Base-by-base conservation (phyloP, 2,113 vertebrate species). In the Hucho hucho region DNA sequence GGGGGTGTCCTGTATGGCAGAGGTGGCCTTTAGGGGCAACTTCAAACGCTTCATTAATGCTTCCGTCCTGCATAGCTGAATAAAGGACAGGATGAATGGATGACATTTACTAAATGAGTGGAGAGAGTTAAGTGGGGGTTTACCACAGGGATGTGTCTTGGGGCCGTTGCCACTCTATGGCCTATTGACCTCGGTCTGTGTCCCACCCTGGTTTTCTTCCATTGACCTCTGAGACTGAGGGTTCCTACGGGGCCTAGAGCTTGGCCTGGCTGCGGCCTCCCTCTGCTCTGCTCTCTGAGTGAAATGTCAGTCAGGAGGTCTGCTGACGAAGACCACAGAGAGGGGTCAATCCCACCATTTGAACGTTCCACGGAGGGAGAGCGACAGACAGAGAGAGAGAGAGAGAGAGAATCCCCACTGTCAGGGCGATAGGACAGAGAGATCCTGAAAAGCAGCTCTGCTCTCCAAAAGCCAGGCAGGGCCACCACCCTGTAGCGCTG, bases 271-370 rank as follows among this genome's bases (percentile, higher is more conserved):
- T 88, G 84, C 75, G 85, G 69, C 71, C 79, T 83, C 72, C 72
- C 76, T 83, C 77, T 72, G 58, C 72, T 75, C 75, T 29, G 73
- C 75, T 77, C 18, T 0, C 37, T 74, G 78, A 6, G 67, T 89
- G 49, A 92, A 90, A 91, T 90, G 88, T 89, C 89, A 90, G 25
- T 82, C 80, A 43, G 81, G 72, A 58, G 78, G 77, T 66, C 75
- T 20, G 75, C 70, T 69, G 29, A 79, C 73, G 77, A 24, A 78
- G 76, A 49, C 75, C 75, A 80, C 3, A 1, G 28, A 72, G 81
- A 77, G 49, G 14, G 75, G 75, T 70, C 16, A 75, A 73, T 72
- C 73, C 63, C 24, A 37, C 46, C 24, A 25, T 80, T 87, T 87
- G 74, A 88, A 86, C 72, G 29, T 63, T 11, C 64, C 61, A 43